phyloP scores from a whole-genome alignment of 1,140 invertebrate species.

The Leptinotarsa defecta region DNA sequence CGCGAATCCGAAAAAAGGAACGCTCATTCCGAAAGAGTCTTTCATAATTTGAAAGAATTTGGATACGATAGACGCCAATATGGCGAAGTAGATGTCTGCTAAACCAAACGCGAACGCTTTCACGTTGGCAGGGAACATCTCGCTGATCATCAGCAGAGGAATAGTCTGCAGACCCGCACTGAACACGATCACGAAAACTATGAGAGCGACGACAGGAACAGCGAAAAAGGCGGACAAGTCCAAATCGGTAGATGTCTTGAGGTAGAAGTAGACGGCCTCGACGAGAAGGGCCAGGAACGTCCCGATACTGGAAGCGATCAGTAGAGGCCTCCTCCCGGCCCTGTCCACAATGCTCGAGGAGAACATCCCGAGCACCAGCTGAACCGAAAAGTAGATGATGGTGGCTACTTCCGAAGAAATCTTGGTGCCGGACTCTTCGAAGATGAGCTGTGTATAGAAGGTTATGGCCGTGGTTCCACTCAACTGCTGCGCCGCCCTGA shows the following conservation, averaged over 20 bases:
- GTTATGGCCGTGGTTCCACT: slow-evolving; percentile 77
- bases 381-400: slow-evolving; percentile 70
- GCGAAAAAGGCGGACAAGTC: slow-evolving; percentile 36
- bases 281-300: slow-evolving; percentile 61
- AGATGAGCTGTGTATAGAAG: slow-evolving; percentile 76
- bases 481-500: slow-evolving; percentile 77
- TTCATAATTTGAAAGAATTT: slow-evolving; percentile 72
- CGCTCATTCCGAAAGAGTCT: slow-evolving; percentile 66
- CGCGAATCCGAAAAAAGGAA: slow-evolving; percentile 76
- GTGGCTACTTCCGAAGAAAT: slow-evolving; percentile 47
- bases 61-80: slow-evolving; percentile 74
- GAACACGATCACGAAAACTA: slow-evolving; percentile 73
- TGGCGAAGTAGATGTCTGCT: slow-evolving; percentile 71
- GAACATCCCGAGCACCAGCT: slow-evolving; percentile 67
- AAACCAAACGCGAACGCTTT: slow-evolving; percentile 72
- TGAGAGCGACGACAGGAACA: slow-evolving; percentile 68
- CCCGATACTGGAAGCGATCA: slow-evolving; percentile 65
- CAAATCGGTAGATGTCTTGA: slow-evolving; percentile 40
- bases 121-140: slow-evolving; percentile 74
- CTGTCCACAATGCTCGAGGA: slow-evolving; percentile 72
- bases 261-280: slow-evolving; percentile 64
- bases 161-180: slow-evolving; percentile 72
- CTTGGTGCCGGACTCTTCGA: slow-evolving; percentile 61
- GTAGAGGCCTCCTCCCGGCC: slow-evolving; percentile 69
- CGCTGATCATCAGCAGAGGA: slow-evolving; percentile 73